Evolutionary conservation across 2,888 invertebrate genomes (phyloP).

Genomic region (Lordiphosa fenestrarum): DNA sequence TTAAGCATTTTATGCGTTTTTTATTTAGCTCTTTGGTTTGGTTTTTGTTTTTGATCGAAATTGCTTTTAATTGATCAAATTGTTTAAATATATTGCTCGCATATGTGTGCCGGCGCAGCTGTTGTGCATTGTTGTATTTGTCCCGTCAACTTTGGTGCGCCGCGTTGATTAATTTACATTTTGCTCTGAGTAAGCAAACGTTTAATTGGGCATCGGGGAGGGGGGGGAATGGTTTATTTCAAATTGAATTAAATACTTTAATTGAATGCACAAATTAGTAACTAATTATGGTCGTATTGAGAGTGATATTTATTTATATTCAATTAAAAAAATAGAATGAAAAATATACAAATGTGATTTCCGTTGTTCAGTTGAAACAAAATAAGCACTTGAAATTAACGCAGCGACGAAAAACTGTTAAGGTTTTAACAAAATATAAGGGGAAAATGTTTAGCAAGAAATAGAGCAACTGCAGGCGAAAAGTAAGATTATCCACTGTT

Average conservation of each 20-base stretch:
- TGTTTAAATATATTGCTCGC: conserved; percentile 40
- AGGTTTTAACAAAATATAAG: too few species aligned
- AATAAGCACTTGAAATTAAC: too few species aligned
- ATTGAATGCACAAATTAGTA: conserved; percentile 39
- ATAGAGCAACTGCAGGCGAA: too few species aligned
- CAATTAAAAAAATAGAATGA: conserved; percentile 27
- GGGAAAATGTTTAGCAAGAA: too few species aligned
- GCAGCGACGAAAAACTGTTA: too few species aligned
- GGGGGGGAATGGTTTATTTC: neutral
- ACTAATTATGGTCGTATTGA: conserved; percentile 32
- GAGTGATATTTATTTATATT: conserved; percentile 29
- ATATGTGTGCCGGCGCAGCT: conserved; percentile 15
- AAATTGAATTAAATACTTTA: conserved; percentile 2
- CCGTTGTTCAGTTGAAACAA: too few species aligned
- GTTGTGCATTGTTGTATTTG: neutral
- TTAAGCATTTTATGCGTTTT: conserved; percentile 19
- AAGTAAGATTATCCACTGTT: too few species aligned
- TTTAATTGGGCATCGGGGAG: neutral
- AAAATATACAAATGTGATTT: conserved; percentile 5
- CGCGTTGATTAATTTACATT: conserved; percentile 4
- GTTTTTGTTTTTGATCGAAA: conserved; percentile 30
- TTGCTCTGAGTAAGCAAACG: conserved; percentile 4
- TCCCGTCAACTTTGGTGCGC: neutral
- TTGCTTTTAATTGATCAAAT: conserved; percentile 67
- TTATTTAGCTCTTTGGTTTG: conserved; percentile 5